phyloP scores from a whole-genome alignment of 2,797 vertebrate genomes.

The Limnodromus scolopaceus region DNA sequence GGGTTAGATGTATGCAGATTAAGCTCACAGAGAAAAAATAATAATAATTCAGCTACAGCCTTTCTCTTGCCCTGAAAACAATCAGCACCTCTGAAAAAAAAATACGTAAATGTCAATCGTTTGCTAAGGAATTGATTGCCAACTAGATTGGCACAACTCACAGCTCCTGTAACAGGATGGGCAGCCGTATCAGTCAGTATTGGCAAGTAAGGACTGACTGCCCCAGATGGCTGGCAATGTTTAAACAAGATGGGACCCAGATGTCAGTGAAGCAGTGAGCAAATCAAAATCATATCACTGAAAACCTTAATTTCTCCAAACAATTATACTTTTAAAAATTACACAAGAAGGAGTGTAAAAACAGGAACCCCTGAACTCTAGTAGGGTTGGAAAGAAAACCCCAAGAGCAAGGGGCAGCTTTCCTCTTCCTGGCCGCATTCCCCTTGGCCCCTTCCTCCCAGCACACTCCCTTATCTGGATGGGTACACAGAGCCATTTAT shows the following conservation, averaged over 20 bases:
- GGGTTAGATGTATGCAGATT: background rate
- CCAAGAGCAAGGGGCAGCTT: fast-evolving
- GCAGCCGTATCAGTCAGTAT: background rate
- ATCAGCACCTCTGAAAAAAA: background rate
- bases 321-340: background rate
- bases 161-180: background rate
- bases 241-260: constrained; percentile 35
- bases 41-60: background rate
- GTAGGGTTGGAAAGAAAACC: background rate
- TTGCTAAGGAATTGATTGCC: background rate
- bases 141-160: background rate
- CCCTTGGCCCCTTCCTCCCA: background rate
- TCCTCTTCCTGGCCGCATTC: background rate
- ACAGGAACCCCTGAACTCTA: background rate
- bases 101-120: background rate
- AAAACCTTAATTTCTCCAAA: background rate
- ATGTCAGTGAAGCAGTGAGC: background rate
- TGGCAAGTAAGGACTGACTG: constrained; percentile 37
- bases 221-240: constrained; percentile 49
- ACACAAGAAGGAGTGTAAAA: background rate
- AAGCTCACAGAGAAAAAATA: background rate
- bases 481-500: background rate
- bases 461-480: background rate
- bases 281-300: background rate
- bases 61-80: background rate